Conservation (phyloP, 2,797 vertebrate species). For the Danio choprae region DNA sequence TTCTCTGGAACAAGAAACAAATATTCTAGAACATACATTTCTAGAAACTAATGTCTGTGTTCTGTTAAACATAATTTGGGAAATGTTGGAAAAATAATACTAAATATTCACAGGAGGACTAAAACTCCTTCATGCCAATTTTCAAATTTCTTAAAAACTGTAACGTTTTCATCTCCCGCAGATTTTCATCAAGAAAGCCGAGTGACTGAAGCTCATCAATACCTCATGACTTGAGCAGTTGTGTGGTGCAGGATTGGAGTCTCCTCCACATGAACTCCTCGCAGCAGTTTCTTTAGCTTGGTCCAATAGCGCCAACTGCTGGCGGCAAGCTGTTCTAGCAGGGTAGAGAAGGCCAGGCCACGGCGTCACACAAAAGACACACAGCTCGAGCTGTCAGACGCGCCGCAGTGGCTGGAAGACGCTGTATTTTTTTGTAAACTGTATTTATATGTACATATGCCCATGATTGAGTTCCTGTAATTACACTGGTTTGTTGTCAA, state of each 20-base stretch:
- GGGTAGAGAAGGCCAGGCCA: slow-evolving; percentile 46
- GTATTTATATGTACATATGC: slow-evolving; percentile 77
- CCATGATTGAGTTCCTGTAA: slow-evolving; percentile 66
- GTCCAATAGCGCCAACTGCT: slow-evolving; percentile 65
- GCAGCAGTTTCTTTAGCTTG: slow-evolving; percentile 55
- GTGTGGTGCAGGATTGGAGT: slow-evolving; percentile 51
- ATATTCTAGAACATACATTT: no score
- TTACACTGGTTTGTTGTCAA: slow-evolving; percentile 71
- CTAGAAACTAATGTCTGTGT: no score
- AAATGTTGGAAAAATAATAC: no score
- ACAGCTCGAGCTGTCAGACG: slow-evolving; percentile 35
- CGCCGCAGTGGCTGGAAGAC: slow-evolving; percentile 34
- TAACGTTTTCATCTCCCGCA: slow-evolving; percentile 52
- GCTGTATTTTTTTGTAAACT: slow-evolving; percentile 71
- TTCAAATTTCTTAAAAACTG: no score
- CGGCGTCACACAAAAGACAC: slow-evolving; percentile 22
- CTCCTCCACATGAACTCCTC: slow-evolving; percentile 54
- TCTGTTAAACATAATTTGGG: no score
- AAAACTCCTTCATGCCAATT: no score
- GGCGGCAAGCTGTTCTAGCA: slow-evolving; percentile 65
- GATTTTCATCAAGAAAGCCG: slow-evolving; percentile 85
- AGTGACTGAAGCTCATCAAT: slow-evolving; percentile 70
- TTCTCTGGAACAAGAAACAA: no score
- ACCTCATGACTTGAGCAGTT: slow-evolving; percentile 66
- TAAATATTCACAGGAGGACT: no score